These are phyloP conservation scores for Sibirionetta formosa DNA, from an alignment of 2,797 vertebrate species.

Conservation along the genomic window DNA sequence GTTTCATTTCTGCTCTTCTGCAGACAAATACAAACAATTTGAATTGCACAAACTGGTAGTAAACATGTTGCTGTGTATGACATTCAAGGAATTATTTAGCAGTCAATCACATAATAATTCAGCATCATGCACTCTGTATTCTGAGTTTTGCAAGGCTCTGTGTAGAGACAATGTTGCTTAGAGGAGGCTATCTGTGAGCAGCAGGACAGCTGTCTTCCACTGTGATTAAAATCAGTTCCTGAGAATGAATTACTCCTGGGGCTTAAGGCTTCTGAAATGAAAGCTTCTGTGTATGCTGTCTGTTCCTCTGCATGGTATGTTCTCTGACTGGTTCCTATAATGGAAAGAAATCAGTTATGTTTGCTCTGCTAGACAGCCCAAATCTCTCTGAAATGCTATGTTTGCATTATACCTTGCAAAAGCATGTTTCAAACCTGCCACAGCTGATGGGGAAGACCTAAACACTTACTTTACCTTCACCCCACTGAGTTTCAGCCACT, in stretches of 20 bases:
- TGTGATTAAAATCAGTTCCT: not conserved
- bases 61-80: not conserved
- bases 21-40: not conserved
- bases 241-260: not conserved
- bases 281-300: not conserved
- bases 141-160: not conserved
- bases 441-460: not conserved
- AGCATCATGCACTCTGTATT: not conserved
- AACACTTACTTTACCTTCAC: not conserved
- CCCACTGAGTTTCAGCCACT: not conserved
- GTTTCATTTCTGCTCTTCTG: not conserved
- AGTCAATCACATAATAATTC: not conserved
- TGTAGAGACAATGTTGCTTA: not conserved
- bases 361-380: not conserved
- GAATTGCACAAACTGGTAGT: not conserved
- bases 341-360: not conserved
- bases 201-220: accelerated
- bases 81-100: not conserved
- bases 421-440: not conserved
- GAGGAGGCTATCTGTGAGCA: not conserved
- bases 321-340: not conserved
- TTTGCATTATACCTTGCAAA: not conserved
- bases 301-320: not conserved
- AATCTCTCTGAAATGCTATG: not conserved
- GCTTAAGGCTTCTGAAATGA: not conserved